Evolutionary conservation across 35 echinoderm and acorn worm genomes (phyloP).

Genomic region (Lytechinus variegatus): DNA sequence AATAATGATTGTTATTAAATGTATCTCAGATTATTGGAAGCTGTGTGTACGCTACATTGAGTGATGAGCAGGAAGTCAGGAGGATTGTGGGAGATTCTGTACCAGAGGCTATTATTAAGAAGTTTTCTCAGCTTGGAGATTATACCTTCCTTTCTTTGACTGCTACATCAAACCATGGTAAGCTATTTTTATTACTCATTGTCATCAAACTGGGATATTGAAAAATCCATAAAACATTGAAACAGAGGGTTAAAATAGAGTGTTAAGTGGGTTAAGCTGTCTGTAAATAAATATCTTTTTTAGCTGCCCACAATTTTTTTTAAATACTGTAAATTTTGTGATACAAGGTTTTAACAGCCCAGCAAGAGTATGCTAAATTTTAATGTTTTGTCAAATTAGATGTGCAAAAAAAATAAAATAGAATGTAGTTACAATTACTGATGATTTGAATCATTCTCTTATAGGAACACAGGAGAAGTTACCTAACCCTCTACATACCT

Average conservation of each 20-base stretch:
- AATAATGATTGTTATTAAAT: not conserved
- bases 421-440: not conserved
- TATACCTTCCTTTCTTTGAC: constrained; percentile 47
- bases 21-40: constrained; percentile 59
- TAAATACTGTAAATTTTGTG: no score
- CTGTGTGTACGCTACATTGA: constrained; percentile 59
- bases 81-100: constrained; percentile 52
- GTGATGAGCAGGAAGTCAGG: constrained; percentile 36
- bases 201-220: no score
- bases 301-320: no score
- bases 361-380: no score
- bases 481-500: constrained; percentile 48
- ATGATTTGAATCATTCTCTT: not conserved
- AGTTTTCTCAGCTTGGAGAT: constrained; percentile 49
- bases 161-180: constrained; percentile 26
- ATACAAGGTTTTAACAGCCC: no score
- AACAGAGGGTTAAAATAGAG: no score
- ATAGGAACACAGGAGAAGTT: constrained; percentile 50
- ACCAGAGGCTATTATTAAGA: not conserved
- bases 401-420: not conserved
- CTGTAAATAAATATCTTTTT: no score
- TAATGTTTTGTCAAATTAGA: no score
- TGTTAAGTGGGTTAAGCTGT: no score
- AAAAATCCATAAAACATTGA: no score
- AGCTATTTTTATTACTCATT: not conserved